phyloP scores from a whole-genome alignment of 1,140 invertebrate genomes.

The Drosophila varians region DNA sequence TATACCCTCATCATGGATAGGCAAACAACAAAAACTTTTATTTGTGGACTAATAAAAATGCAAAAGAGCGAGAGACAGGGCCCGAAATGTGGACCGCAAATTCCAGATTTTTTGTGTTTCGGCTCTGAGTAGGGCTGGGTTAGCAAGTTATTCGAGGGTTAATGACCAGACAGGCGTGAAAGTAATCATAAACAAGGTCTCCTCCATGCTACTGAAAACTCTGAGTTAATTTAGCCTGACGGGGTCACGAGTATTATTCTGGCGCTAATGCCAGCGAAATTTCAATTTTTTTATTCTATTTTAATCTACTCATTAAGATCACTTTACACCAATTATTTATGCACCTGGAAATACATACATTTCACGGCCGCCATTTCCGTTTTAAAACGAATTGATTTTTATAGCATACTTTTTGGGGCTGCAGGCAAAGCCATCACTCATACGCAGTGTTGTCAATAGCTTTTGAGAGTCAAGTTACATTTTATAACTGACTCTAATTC shows the following conservation, averaged over 20 bases:
- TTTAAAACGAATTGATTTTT: not conserved
- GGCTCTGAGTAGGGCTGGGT: not conserved
- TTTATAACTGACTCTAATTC: no score
- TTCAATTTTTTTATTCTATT: conserved; percentile 11
- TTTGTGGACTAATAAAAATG: conserved; percentile 49
- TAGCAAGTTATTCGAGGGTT: conserved; percentile 45
- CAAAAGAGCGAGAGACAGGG: conserved; percentile 19
- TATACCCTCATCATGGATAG: conserved; percentile 38
- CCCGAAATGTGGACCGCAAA: conserved; percentile 14
- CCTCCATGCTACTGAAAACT: conserved; percentile 5
- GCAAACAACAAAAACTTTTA: conserved; percentile 47
- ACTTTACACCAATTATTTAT: not conserved
- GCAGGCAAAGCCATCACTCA: not conserved
- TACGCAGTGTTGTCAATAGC: not conserved
- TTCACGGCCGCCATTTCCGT: not conserved
- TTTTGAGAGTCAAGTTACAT: no score
- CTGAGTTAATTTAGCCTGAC: conserved; percentile 41
- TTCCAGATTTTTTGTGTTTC: conserved; percentile 9
- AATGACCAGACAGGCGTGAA: conserved; percentile 63
- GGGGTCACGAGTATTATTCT: not conserved
- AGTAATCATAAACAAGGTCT: conserved; percentile 63
- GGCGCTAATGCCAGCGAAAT: not conserved
- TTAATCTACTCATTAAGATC: conserved; percentile 3
- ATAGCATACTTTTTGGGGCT: not conserved
- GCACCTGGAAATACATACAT: not conserved